Conservation (phyloP, 2,797 vertebrate species). For the Tenualosa thibaudeaui region DNA sequence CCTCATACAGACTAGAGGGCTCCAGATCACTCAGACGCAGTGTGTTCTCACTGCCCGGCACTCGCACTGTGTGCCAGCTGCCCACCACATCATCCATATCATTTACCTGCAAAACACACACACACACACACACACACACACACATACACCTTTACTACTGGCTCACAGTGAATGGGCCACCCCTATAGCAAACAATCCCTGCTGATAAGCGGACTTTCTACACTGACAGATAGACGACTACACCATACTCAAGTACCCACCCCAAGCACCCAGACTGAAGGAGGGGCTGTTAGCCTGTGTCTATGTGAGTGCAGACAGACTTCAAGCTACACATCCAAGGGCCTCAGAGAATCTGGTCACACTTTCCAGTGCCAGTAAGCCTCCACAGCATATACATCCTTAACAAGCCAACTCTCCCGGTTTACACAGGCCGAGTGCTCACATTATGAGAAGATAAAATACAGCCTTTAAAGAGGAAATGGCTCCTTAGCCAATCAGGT, state of each 20-base stretch:
- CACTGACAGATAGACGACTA: conserved; percentile 24
- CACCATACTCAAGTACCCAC: background rate
- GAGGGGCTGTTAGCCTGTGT: background rate
- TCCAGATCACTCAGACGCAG: conserved; percentile 89
- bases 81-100: conserved; percentile 76
- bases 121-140: conserved; percentile 25
- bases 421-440: conserved; percentile 57
- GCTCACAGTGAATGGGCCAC: background rate
- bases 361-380: conserved; percentile 58
- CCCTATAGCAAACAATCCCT: background rate
- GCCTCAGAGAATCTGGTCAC: conserved; percentile 57
- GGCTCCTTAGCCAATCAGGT: conserved; percentile 39
- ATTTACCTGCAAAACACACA: conserved; percentile 77
- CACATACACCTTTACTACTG: conserved; percentile 6
- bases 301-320: background rate
- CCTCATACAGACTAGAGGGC: conserved; percentile 92
- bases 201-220: conserved; percentile 30
- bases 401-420: conserved; percentile 43
- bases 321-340: conserved; percentile 38
- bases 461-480: conserved; percentile 56
- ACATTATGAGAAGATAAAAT: conserved; percentile 51
- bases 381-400: conserved; percentile 53
- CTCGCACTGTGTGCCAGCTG: conserved; percentile 89
- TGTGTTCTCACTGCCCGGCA: conserved; percentile 93
- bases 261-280: background rate